phyloP scores from a whole-genome alignment of 1,140 invertebrate genomes.

The Drosophila auraria region DNA sequence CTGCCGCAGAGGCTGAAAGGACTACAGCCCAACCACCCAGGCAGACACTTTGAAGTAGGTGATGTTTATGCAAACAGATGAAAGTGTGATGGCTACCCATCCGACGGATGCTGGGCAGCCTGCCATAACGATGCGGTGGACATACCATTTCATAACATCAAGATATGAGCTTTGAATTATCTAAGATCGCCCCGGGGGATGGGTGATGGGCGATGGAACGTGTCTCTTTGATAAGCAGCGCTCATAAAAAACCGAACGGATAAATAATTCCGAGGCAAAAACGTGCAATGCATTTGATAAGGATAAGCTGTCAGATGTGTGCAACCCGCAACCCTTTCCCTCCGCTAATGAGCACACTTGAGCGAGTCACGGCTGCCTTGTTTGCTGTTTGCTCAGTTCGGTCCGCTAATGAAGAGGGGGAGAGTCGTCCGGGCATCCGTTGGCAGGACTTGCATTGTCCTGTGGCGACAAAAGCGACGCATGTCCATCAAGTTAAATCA shows the following conservation, averaged over 20 bases:
- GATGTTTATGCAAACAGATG: constrained; percentile 70
- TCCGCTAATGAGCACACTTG: constrained; percentile 79
- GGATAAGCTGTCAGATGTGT: constrained; percentile 42
- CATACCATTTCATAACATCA: constrained; percentile 69
- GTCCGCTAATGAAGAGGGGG: constrained; percentile 72
- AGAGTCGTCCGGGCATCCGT: constrained; percentile 39
- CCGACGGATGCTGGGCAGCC: constrained; percentile 55
- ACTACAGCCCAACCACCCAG: constrained; percentile 43
- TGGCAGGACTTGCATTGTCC: constrained; percentile 74
- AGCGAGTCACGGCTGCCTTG: constrained; percentile 68
- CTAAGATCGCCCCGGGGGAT: constrained; percentile 34
- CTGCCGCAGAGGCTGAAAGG: constrained; percentile 35
- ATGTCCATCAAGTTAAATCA: constrained; percentile 75
- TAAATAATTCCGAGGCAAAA: constrained; percentile 46
- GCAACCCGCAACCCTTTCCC: constrained; percentile 24
- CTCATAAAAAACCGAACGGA: constrained; percentile 23
- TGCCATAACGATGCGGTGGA: constrained; percentile 51
- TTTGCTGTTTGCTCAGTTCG: constrained; percentile 52
- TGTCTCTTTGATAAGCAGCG: constrained; percentile 47
- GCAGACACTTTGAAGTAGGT: constrained; percentile 71
- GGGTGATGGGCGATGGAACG: constrained; percentile 38
- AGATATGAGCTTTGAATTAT: constrained; percentile 83
- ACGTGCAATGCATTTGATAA: constrained; percentile 64
- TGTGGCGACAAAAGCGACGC: constrained; percentile 61
- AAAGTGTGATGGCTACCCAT: constrained; percentile 11